These are phyloP conservation scores for Carollia perspicillata DNA, from an alignment of 2,113 vertebrate species.

Conservation along the genomic window DNA sequence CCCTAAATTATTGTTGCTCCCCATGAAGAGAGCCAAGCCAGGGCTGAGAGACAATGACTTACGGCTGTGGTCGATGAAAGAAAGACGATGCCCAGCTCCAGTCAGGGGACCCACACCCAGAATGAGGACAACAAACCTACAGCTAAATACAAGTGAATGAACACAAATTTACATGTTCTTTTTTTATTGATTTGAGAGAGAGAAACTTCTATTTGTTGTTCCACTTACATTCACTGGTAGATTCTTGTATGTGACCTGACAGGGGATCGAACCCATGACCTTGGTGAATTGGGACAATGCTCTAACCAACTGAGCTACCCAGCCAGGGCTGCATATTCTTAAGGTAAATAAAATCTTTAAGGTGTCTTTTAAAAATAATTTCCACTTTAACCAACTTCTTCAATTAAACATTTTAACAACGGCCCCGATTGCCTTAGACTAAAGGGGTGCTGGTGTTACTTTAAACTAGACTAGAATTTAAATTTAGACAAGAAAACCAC, in stretches of 20 bases:
- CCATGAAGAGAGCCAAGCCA: background rate
- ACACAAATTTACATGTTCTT: background rate
- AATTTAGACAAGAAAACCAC: conserved; percentile 19
- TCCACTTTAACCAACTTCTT: background rate
- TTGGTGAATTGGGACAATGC: too few species aligned
- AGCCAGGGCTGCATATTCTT: background rate
- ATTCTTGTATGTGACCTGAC: too few species aligned
- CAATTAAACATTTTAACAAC: background rate
- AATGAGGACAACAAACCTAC: background rate
- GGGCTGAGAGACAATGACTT: background rate
- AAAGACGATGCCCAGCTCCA: background rate
- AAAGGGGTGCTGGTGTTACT: conserved; percentile 11
- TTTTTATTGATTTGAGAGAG: too few species aligned
- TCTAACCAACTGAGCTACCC: too few species aligned
- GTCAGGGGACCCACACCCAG: background rate
- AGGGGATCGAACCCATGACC: too few species aligned
- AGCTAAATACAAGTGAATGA: background rate
- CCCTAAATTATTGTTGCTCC: background rate
- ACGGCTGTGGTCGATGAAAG: background rate
- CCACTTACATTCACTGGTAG: too few species aligned
- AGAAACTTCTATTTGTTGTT: too few species aligned
- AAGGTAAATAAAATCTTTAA: background rate
- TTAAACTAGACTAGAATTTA: conserved; percentile 27
- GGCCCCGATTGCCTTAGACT: background rate
- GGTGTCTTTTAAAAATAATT: background rate